Evolutionary conservation across 2,797 vertebrate genomes (phyloP).

Genomic region (Tadarida brasiliensis): DNA sequence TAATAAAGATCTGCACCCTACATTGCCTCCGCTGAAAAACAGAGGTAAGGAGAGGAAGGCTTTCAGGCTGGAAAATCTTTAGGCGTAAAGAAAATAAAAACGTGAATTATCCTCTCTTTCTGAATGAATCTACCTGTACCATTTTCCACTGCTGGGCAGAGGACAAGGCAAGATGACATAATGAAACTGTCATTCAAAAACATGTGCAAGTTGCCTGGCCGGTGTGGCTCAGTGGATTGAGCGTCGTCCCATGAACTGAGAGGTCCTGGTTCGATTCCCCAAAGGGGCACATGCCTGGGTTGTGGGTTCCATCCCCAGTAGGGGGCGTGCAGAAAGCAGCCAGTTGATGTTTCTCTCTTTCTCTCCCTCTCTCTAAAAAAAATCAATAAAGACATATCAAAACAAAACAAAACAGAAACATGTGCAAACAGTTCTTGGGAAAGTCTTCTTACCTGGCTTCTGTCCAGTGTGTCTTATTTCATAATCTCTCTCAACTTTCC

Average conservation of each 20-base stretch:
- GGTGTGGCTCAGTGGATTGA: too few species aligned
- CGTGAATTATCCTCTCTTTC: background rate
- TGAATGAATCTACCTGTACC: background rate
- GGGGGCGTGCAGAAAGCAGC: too few species aligned
- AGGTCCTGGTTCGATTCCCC: too few species aligned
- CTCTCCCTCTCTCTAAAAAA: too few species aligned
- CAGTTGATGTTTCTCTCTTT: too few species aligned
- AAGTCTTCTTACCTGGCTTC: background rate
- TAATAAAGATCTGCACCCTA: conserved; percentile 95
- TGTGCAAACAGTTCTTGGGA: background rate
- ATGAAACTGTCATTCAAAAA: background rate
- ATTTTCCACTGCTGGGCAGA: background rate
- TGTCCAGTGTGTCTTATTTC: background rate
- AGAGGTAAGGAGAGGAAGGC: conserved; percentile 88
- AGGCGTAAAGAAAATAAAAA: background rate
- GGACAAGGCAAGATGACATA: background rate
- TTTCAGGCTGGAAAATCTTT: background rate
- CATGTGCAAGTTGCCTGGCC: background rate
- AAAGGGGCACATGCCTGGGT: too few species aligned
- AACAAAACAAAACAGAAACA: background rate
- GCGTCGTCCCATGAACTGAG: too few species aligned
- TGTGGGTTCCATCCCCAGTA: too few species aligned
- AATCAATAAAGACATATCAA: too few species aligned
- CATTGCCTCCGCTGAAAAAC: conserved; percentile 92
- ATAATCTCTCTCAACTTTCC: background rate